Base-by-base conservation (phyloP, 2,113 vertebrate species). In the Saccopteryx leptura region DNA sequence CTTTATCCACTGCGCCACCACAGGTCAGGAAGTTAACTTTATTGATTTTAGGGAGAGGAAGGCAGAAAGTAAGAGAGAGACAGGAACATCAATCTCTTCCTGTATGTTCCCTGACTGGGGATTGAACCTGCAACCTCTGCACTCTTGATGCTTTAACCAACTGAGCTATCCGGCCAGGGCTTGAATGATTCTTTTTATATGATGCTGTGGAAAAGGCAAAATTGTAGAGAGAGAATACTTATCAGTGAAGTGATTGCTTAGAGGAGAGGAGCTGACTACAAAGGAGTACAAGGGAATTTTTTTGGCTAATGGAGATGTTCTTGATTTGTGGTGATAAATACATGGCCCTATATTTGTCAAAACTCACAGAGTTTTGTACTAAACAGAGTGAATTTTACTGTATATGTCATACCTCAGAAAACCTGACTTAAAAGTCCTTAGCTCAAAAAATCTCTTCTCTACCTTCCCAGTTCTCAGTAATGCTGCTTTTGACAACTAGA, bases 311-410 rank as follows among this genome's bases (percentile, higher is more conserved):
- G 28, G 61, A 82, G 69, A 65, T 83, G 9, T 72, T 90, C 68
- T 86, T 86, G 21, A 56, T 85, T 90, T 63, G 13, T 69, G 52
- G 18, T 65, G 50, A 56, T 86, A 39, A 28, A 46, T 61, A 33
- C 56, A 39, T 88, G 56, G 63, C 8, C 72, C n/a, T 71, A 21
- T 65, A n/a, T 52, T n/a, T 75, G n/a, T 72, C 39, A 39, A 39
- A 39, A 39, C 39, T 39, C 39, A 39, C 39, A 39, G 39, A 39
- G 39, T 39, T 39, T 39, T 39, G 33, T 93, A 68, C 48, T 80
- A 56, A 80, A 89, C 52, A 39, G 21, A 84, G 23, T 90, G 75
- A 75, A 76, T 76, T 82, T 93, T 95, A 69, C 7, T 79, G 8
- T 65, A 1, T 90, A 71, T 61, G 39, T 74, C 88, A 80, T 56